phyloP scores from a whole-genome alignment of 2,797 vertebrate genomes.

The Sebastes reedi region DNA sequence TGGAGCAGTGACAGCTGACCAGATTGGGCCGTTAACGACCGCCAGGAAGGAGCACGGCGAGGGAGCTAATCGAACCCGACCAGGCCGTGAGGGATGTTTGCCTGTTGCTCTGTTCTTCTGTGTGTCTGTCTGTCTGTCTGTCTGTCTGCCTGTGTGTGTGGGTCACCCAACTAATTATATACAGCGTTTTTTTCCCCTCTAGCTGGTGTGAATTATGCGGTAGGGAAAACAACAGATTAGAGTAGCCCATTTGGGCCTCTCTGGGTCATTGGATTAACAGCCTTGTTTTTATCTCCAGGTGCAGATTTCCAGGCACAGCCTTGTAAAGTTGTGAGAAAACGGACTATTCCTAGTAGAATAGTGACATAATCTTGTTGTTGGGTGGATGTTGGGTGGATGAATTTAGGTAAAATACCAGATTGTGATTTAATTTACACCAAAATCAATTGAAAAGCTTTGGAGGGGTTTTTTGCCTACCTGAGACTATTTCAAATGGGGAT shows the following conservation, averaged over 20 bases:
- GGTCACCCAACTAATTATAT: conserved; percentile 19
- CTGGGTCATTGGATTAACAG: conserved; percentile 18
- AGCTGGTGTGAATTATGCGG: conserved; percentile 20
- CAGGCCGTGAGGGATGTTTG: conserved; percentile 1
- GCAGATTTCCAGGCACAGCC: background rate
- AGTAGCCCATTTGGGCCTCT: background rate
- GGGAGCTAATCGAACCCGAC: conserved; percentile 31
- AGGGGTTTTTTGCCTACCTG: background rate
- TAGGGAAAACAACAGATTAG: conserved; percentile 7
- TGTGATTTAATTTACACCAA: conserved; percentile 7
- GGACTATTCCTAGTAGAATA: background rate
- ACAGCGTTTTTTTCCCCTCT: background rate
- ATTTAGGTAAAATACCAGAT: background rate
- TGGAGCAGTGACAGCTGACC: conserved; percentile 22
- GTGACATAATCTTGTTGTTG: conserved; percentile 7
- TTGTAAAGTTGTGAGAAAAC: background rate
- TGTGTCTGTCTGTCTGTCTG: background rate
- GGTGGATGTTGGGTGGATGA: background rate
- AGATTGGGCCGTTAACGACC: conserved; percentile 28
- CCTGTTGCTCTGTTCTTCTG: background rate
- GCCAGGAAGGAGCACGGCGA: conserved; percentile 4
- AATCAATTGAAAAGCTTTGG: background rate
- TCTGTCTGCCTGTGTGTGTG: background rate
- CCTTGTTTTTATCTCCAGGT: conserved; percentile 28
- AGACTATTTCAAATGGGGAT: background rate